These are phyloP conservation scores for Zhuqinia jingwanae DNA, from an alignment of 2,888 invertebrate species.

Conservation along the genomic window DNA sequence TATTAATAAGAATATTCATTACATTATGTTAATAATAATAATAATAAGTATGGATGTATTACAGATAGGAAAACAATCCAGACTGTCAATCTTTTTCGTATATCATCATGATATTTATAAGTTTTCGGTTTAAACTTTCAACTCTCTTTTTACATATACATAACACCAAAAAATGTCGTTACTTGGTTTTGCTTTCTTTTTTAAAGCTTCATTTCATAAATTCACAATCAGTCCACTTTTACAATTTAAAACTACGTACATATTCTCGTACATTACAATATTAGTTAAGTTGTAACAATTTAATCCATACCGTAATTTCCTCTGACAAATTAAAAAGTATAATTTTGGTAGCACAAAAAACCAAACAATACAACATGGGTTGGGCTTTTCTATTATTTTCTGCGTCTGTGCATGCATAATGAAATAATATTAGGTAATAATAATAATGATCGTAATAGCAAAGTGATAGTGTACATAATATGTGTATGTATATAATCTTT, in stretches of 20 bases:
- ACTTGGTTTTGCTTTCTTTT: not conserved
- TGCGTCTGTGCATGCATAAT: not conserved
- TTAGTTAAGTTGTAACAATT: not conserved
- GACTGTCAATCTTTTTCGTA: constrained; percentile 50
- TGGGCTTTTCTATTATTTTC: too few species aligned
- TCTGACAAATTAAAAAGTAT: constrained; percentile 6
- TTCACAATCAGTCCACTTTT: constrained; percentile 9
- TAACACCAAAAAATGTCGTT: too few species aligned
- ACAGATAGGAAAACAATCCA: constrained; percentile 60
- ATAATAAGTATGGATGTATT: constrained; percentile 32
- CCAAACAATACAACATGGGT: not conserved
- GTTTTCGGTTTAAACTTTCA: constrained; percentile 14
- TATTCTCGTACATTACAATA: constrained; percentile 4
- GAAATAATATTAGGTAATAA: too few species aligned
- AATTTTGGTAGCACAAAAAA: not conserved
- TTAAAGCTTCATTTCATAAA: constrained; percentile 16
- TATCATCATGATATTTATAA: constrained; percentile 63
- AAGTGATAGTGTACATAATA: too few species aligned
- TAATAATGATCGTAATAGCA: too few species aligned
- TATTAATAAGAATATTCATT: not conserved
- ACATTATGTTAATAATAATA: constrained; percentile 8
- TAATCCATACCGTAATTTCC: not conserved
- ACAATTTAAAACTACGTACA: constrained; percentile 2
- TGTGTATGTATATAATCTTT: not conserved
- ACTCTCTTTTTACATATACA: not conserved